These are phyloP conservation scores for Cotesia vestalis DNA, from an alignment of 1,140 invertebrate genomes.

Conservation along the genomic window DNA sequence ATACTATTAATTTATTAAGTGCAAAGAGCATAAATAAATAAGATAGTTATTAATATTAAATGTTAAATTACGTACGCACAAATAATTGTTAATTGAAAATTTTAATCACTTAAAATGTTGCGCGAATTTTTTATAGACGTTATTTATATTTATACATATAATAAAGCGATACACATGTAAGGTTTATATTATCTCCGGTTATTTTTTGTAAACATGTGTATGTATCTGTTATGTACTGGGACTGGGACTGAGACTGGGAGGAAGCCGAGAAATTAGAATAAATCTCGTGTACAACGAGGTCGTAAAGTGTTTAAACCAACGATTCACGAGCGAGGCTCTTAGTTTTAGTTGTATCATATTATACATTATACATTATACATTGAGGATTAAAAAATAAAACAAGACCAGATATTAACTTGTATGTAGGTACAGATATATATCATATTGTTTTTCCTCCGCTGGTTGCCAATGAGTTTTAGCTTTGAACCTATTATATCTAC, in stretches of 20 bases:
- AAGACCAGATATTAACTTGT: not conserved
- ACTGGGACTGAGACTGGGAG: slow-evolving; percentile 24
- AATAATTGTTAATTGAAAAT: no score
- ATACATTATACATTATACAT: not conserved
- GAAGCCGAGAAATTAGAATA: slow-evolving; percentile 40
- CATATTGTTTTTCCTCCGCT: slow-evolving; percentile 9
- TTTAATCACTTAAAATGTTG: no score
- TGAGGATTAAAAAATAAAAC: slow-evolving; percentile 15
- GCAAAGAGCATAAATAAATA: no score
- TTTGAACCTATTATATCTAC: slow-evolving; percentile 17
- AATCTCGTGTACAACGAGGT: slow-evolving; percentile 44
- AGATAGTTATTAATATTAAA: no score
- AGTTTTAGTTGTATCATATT: slow-evolving; percentile 3
- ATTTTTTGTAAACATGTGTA: slow-evolving; percentile 19
- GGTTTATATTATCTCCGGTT: no score
- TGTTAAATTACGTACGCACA: no score
- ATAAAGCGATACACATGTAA: no score
- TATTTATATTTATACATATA: no score
- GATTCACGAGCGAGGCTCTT: slow-evolving; percentile 24
- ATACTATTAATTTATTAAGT: no score
- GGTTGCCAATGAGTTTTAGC: slow-evolving; percentile 1
- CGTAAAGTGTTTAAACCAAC: slow-evolving; percentile 40
- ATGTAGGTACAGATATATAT: slow-evolving; percentile 17
- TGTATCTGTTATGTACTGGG: not conserved
- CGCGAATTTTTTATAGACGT: no score